phyloP scores from a whole-genome alignment of 2,113 vertebrate species.

The Oryzias curvinotus region DNA sequence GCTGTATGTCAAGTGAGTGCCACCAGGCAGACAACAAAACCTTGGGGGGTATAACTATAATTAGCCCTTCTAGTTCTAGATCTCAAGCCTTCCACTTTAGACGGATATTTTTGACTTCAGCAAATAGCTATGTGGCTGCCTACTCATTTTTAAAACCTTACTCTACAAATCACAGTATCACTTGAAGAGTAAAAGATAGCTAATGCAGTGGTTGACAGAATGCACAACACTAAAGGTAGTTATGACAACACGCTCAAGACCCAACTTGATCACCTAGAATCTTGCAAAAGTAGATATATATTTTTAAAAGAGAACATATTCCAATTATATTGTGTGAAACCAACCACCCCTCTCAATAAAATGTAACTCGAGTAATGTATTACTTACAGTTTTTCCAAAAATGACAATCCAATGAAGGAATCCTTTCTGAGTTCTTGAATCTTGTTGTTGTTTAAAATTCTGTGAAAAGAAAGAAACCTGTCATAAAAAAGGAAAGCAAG shows the following conservation, averaged over 20 bases:
- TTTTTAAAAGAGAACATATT: too few relatives aligned
- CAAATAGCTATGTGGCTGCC: slow-evolving; percentile 29
- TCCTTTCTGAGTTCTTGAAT: slow-evolving; percentile 93
- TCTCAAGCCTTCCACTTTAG: slow-evolving; percentile 18
- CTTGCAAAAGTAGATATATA: too few relatives aligned
- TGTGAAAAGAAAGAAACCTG: slow-evolving; percentile 62
- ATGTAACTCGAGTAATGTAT: too few relatives aligned
- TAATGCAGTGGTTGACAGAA: slow-evolving; percentile 23
- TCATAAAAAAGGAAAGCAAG: not conserved
- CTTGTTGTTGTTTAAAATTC: slow-evolving; percentile 96
- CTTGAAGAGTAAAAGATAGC: slow-evolving; percentile 35
- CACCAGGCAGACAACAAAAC: slow-evolving; percentile 46
- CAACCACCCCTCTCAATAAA: too few relatives aligned
- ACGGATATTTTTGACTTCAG: slow-evolving; percentile 33
- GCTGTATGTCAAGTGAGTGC: slow-evolving; percentile 38
- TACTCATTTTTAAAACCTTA: slow-evolving; percentile 25
- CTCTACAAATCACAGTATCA: slow-evolving; percentile 12
- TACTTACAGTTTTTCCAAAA: slow-evolving; percentile 94
- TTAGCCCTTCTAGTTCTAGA: slow-evolving; percentile 52
- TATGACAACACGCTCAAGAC: slow-evolving; percentile 1
- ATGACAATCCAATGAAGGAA: slow-evolving; percentile 87
- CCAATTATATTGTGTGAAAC: too few relatives aligned
- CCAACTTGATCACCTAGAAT: not conserved
- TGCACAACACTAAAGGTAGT: slow-evolving; percentile 3
- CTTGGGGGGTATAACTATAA: slow-evolving; percentile 56